Percentiles rank a stretch among this genome's conserved stretches.
Evolutionary conservation across 2,113 vertebrate genomes (phyloP).

Genomic region (Gallinago jamesoni): DNA sequence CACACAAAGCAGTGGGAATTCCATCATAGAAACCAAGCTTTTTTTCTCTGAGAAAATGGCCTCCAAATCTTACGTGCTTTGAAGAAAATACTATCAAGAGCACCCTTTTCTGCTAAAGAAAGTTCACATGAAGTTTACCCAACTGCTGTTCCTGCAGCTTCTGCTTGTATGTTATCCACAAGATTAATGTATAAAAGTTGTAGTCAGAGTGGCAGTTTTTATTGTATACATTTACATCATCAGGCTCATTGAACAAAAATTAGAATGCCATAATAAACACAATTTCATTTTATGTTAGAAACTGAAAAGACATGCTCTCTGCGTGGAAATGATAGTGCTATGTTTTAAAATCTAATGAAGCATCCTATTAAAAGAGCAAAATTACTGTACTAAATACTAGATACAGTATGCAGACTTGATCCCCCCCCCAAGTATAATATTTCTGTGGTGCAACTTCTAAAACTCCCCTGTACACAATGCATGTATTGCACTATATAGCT

Average conservation of each 20-base stretch:
- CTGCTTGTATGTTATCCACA: neutral
- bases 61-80: neutral
- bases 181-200: neutral
- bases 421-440: neutral
- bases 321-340: neutral
- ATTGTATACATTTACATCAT: neutral
- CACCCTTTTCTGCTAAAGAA: neutral
- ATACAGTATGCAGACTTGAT: neutral
- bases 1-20: neutral
- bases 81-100: neutral
- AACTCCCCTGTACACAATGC: fast-evolving
- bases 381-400: neutral
- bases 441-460: neutral
- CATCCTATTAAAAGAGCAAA: neutral
- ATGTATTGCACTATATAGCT: neutral
- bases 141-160: neutral
- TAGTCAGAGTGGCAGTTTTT: conserved; percentile 25
- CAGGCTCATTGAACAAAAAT: neutral
- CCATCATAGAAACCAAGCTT: neutral
- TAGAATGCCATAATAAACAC: neutral
- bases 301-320: neutral
- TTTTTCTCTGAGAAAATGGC: neutral
- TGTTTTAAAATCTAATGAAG: neutral
- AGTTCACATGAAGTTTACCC: neutral
- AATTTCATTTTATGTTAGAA: neutral